A percentile compares a stretch with the other conserved stretches of the same genome.
Evolutionary conservation across 2,888 invertebrate genomes (phyloP).

Genomic region (Lithophane socia): DNA sequence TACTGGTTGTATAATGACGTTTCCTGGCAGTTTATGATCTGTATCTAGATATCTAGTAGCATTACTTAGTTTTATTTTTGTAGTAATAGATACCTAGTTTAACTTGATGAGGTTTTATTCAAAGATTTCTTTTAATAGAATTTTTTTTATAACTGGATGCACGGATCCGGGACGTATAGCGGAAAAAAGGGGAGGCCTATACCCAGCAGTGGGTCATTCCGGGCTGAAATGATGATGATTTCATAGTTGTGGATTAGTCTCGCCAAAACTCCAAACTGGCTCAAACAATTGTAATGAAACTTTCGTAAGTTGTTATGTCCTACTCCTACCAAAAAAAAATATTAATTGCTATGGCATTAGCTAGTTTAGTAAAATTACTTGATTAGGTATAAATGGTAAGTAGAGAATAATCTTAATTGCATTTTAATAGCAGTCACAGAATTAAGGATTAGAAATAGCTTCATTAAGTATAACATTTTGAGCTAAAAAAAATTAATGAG

Average conservation of each 20-base stretch:
- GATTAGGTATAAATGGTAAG: neutral
- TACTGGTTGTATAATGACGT: constrained; percentile 38
- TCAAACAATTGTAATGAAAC: neutral
- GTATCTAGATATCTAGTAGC: constrained; percentile 19
- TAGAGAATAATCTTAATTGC: neutral
- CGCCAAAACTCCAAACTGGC: neutral
- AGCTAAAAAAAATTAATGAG: neutral
- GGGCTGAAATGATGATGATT: too few relatives aligned
- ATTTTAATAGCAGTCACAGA: neutral
- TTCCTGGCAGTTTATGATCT: constrained; percentile 35
- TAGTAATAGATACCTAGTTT: neutral
- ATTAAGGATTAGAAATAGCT: neutral
- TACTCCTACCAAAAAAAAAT: neutral
- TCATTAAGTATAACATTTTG: neutral
- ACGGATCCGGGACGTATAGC: too few relatives aligned
- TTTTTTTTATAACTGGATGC: too few relatives aligned
- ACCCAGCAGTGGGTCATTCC: too few relatives aligned
- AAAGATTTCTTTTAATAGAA: neutral
- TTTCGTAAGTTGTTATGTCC: neutral
- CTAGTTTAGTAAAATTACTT: neutral
- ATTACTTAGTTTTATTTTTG: neutral
- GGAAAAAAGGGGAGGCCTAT: too few relatives aligned
- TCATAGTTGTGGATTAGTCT: neutral
- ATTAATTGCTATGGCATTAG: neutral
- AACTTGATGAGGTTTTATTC: neutral